Evolutionary conservation across 2,888 invertebrate genomes (phyloP).

Genomic region (Tipula helvola): DNA sequence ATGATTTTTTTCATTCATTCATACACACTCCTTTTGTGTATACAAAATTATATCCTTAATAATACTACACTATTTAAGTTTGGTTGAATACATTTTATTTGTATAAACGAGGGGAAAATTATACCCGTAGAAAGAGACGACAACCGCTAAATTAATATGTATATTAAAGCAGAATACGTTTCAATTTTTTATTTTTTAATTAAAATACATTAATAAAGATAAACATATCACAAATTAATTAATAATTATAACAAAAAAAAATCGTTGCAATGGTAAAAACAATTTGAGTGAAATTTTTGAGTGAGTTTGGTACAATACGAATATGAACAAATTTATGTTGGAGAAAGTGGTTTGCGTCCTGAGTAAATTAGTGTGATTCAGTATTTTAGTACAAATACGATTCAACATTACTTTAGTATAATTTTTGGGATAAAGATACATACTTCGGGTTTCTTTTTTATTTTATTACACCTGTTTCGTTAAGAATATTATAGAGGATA

Average conservation of each 20-base stretch:
- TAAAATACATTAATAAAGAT: too few relatives aligned
- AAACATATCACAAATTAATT: background rate
- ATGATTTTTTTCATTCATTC: background rate
- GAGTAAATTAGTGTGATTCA: background rate
- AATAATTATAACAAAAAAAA: background rate
- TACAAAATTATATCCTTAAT: background rate
- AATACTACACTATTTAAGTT: background rate
- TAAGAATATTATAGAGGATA: too few relatives aligned
- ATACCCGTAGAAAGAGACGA: too few relatives aligned
- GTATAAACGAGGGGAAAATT: background rate
- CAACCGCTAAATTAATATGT: too few relatives aligned
- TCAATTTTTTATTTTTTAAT: too few relatives aligned
- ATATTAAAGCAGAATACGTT: too few relatives aligned
- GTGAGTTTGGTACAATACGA: background rate
- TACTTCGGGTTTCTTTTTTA: too few relatives aligned
- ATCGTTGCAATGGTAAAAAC: background rate
- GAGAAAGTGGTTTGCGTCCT: background rate
- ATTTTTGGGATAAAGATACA: background rate
- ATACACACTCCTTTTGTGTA: background rate
- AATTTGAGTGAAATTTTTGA: background rate
- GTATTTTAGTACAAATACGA: background rate
- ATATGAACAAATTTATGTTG: background rate
- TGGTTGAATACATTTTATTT: background rate
- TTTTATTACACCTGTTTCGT: too few relatives aligned
- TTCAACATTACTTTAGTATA: background rate